Conservation (phyloP, 1,140 invertebrate genomes). For the Oscheius sp. region DNA sequence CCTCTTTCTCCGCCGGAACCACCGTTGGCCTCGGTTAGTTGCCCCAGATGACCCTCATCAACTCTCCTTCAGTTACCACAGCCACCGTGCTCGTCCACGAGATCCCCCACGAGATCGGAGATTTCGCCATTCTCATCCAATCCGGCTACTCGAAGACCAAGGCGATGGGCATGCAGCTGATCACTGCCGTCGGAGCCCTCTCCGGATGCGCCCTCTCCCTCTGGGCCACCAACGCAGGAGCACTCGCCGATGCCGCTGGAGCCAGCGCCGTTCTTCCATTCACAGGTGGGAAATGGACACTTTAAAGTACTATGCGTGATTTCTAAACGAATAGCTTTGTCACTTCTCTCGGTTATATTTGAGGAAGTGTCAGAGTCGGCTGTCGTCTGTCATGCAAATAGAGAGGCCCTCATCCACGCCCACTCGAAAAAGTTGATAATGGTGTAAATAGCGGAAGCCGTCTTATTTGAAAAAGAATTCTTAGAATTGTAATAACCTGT, state of each 20-base stretch:
- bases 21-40: constrained; percentile 53
- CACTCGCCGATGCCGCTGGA: constrained; percentile 68
- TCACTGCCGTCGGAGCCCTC: constrained; percentile 89
- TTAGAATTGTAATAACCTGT: too few species aligned
- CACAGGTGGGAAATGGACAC: constrained; percentile 64
- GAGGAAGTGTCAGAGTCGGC: too few species aligned
- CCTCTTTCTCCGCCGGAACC: constrained; percentile 83
- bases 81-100: constrained; percentile 90
- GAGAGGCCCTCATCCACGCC: too few species aligned
- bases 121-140: constrained; percentile 93
- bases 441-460: too few species aligned
- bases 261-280: constrained; percentile 85
- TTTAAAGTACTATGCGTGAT: neutral
- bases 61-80: constrained; percentile 71
- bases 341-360: too few species aligned
- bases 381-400: too few species aligned
- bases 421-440: too few species aligned
- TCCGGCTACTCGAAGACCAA: constrained; percentile 83
- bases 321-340: too few species aligned
- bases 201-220: constrained; percentile 55
- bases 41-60: constrained; percentile 25
- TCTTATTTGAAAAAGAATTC: too few species aligned
- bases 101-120: constrained; percentile 95
- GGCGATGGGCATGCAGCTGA: constrained; percentile 85
- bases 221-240: constrained; percentile 47